A percentile compares a stretch with the other conserved stretches of the same genome.
These are phyloP conservation scores for Mechanitis mazaeus DNA, from an alignment of 2,888 invertebrate genomes.

Conservation along the genomic window DNA sequence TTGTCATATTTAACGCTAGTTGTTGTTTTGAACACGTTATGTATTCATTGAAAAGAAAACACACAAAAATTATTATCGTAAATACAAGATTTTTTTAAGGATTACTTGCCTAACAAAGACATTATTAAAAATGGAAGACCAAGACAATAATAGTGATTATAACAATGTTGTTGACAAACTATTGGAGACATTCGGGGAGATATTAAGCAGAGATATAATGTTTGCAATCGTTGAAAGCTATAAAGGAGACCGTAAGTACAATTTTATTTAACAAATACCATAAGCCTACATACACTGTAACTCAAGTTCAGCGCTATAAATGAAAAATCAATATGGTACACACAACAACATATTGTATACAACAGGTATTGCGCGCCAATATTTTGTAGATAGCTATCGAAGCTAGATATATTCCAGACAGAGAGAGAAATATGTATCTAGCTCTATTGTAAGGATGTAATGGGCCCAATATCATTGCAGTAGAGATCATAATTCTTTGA, in stretches of 20 bases:
- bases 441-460: slow-evolving; percentile 12
- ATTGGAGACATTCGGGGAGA: slow-evolving; percentile 51
- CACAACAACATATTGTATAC: slow-evolving; percentile 10
- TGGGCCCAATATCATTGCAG: slow-evolving; percentile 17
- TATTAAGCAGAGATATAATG: slow-evolving; percentile 51
- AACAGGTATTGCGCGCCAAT: slow-evolving; percentile 30
- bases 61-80: slow-evolving; percentile 6
- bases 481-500: slow-evolving; percentile 15
- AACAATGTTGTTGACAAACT: slow-evolving; percentile 46
- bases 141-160: slow-evolving; percentile 31
- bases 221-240: slow-evolving; percentile 54
- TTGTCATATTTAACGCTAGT: not conserved
- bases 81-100: not conserved
- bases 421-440: slow-evolving; percentile 9
- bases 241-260: slow-evolving; percentile 60
- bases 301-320: slow-evolving; percentile 4
- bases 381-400: slow-evolving; percentile 15
- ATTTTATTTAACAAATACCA: slow-evolving; percentile 7
- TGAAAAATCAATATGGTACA: slow-evolving; percentile 1
- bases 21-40: slow-evolving; percentile 3
- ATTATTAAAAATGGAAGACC: slow-evolving; percentile 25
- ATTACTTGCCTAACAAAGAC: not conserved
- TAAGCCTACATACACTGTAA: not conserved
- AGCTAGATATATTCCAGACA: slow-evolving; percentile 13
- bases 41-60: slow-evolving; percentile 4